Evolutionary conservation across 2,888 invertebrate genomes (phyloP).

Genomic region (Gnatocerus cornutus): DNA sequence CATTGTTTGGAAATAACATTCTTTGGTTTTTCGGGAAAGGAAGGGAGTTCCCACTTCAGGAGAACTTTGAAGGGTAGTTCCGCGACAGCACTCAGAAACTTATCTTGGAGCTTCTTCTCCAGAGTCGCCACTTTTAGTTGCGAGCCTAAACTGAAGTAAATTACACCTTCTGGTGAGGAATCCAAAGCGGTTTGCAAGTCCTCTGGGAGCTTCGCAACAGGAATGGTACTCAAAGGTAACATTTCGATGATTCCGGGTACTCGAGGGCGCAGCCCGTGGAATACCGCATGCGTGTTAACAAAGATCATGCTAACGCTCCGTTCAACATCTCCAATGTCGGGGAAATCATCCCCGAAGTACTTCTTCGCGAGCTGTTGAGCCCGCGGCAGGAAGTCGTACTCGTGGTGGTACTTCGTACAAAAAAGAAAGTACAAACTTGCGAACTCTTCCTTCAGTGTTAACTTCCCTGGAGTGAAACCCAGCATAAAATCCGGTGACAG

Average conservation of each 20-base stretch:
- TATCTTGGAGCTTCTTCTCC: constrained; percentile 31
- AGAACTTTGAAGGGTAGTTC: constrained; percentile 49
- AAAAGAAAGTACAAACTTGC: not conserved
- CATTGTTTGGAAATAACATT: no score
- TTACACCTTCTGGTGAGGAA: constrained; percentile 60
- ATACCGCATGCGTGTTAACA: not conserved
- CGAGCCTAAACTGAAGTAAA: constrained; percentile 62
- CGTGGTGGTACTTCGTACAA: not conserved
- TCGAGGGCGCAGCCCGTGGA: no score
- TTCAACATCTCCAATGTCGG: not conserved
- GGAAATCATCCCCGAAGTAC: not conserved
- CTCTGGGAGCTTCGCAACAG: not conserved
- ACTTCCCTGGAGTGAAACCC: not conserved
- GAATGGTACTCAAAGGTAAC: not conserved
- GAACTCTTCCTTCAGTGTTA: not conserved
- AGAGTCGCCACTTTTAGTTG: constrained; percentile 31
- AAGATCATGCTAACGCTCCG: not conserved
- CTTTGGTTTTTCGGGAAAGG: constrained; percentile 13
- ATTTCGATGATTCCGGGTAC: not conserved
- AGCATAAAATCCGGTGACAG: not conserved
- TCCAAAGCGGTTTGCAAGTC: constrained; percentile 54
- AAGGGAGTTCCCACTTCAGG: constrained; percentile 52
- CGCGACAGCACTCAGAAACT: constrained; percentile 41
- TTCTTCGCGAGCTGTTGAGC: not conserved
- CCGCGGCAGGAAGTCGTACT: not conserved